Evolutionary conservation across 2,888 invertebrate species (phyloP).

Genomic region (Ichneumon xanthorius): DNA sequence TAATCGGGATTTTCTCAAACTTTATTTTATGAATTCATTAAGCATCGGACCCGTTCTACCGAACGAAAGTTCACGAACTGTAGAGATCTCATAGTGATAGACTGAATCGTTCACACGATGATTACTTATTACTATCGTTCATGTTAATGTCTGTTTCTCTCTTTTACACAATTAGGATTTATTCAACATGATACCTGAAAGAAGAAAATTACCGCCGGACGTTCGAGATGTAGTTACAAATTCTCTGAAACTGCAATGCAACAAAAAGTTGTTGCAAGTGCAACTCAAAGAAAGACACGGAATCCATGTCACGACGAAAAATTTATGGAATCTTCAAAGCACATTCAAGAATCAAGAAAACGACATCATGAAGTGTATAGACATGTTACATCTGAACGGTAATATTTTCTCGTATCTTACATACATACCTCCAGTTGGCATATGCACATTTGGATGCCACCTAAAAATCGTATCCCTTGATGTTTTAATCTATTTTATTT

Average conservation of each 20-base stretch:
- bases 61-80: too few species aligned
- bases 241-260: neutral
- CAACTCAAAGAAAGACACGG: neutral
- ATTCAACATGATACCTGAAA: neutral
- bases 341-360: neutral
- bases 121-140: too few species aligned
- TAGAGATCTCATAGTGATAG: too few species aligned
- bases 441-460: too few species aligned
- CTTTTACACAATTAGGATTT: neutral
- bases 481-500: too few species aligned
- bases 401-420: neutral
- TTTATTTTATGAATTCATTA: too few species aligned
- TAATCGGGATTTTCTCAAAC: too few species aligned
- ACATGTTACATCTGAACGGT: slow-evolving; percentile 1
- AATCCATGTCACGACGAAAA: neutral
- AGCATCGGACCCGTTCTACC: too few species aligned
- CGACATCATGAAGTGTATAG: slow-evolving; percentile 3
- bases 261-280: neutral
- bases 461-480: too few species aligned
- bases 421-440: too few species aligned
- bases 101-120: too few species aligned
- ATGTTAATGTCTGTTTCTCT: neutral
- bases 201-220: neutral
- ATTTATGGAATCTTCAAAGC: slow-evolving; percentile 3
- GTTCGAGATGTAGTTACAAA: neutral